Base-by-base conservation (phyloP, 1,140 invertebrate genomes). In the Zaprionus nigranus region DNA sequence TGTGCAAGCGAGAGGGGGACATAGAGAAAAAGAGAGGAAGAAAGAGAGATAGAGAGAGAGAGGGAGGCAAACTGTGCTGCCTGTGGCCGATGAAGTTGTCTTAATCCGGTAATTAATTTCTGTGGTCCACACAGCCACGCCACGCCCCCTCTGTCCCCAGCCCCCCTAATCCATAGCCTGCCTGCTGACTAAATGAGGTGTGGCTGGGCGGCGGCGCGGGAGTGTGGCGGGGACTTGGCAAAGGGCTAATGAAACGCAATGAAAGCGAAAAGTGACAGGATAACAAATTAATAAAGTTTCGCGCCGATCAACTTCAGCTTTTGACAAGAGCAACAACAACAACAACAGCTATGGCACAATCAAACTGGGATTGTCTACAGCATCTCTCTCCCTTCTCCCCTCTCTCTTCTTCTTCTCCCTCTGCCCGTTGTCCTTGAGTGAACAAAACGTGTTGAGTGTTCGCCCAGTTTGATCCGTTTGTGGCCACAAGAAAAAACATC, bases 81-180 rank as follows among this genome's bases (percentile, higher is more conserved):
- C 56, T 36, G 57, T 66, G 17, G 64, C 38, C 86, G 85, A 85
- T 88, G 86, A 88, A 88, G 86, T 90, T 88, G 82, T 82, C 86
- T 85, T 82, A 88, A 88, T 88, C 85, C 79, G 79, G 85, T 88
- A 88, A 88, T 90, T 88, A 88, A 90, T 90, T 88, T 90, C 75
- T 85, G 85, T 87, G 81, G 85, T 84, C 71, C 53, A 28, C 53
- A 66, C 28, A 53, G 54, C 36, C 57, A 38, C 36, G 22, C 34
- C n/a, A n/a, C n/a, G n/a, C n/a, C n/a, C 57, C 15, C 36, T 1
- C 2, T 1, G 5, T 34, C 26, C 17, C 22, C 12, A 15, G 9
- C 12, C 17, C 34, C 17, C 9, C 30, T 11, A 24, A 0, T 30
- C 30, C 9, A 1, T 3, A 3, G 5, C 17, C 46, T 13, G 9